phyloP scores from a whole-genome alignment of 2,113 vertebrate species.

The Lampris incognitus region DNA sequence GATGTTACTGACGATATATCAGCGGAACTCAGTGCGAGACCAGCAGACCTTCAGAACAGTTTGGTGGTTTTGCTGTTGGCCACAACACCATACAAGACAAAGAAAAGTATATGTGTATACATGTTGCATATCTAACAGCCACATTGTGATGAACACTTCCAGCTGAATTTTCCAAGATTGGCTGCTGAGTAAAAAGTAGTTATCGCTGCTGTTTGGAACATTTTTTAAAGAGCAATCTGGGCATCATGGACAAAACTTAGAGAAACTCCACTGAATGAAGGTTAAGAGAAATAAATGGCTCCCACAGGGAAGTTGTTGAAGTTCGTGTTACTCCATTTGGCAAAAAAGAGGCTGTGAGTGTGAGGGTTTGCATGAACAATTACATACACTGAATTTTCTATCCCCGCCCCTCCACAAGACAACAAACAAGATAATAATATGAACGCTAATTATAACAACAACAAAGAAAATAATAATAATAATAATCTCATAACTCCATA shows the following conservation, averaged over 20 bases:
- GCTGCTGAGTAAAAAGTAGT: no score
- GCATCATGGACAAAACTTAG: neutral
- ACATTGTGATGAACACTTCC: no score
- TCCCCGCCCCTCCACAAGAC: conserved; percentile 31
- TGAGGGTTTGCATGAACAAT: neutral
- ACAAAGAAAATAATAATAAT: conserved; percentile 1
- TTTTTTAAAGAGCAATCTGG: no score
- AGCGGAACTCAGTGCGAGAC: no score
- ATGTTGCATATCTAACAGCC: no score
- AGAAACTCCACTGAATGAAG: neutral
- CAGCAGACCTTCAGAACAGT: no score
- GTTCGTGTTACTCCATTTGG: neutral
- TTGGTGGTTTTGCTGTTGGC: no score
- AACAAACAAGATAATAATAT: conserved; percentile 59
- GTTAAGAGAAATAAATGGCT: conserved; percentile 14
- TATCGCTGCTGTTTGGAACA: no score
- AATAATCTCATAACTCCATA: conserved; percentile 35
- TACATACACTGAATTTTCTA: neutral
- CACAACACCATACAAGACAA: no score
- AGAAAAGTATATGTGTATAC: no score
- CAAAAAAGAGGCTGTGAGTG: neutral
- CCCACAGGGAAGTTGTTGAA: conserved; percentile 24
- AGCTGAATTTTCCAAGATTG: no score
- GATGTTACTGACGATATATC: no score
- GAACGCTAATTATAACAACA: neutral